Base-by-base conservation (phyloP, 2,888 invertebrate genomes). In the Pseudococcus viburni region DNA sequence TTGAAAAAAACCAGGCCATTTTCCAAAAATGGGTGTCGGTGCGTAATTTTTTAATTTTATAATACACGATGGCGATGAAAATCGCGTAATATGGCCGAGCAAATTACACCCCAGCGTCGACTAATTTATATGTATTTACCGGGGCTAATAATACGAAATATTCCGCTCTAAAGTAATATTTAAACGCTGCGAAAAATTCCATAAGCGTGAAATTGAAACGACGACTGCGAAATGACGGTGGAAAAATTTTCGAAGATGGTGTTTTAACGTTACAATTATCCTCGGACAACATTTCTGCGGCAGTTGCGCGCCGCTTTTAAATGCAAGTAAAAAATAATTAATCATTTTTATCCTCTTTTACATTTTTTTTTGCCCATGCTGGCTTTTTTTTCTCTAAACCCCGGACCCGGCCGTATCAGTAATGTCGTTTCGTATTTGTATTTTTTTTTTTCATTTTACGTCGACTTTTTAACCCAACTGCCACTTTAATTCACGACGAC, bases 221-320 rank as follows among this genome's bases (percentile, higher is more conserved):
- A 11, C 22, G 68, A 3, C 22, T 22, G 42, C 42, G 19, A 64
- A 22, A 51, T 12, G 22, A 22, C 9, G 22, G 8, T 3, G 33
- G 26, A 73, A 73, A 73, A 73, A 73, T 12, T 15, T 73, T 73
- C 73, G 73, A 73, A 73, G 73, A 73, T 73, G 73, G 33, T 73
- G 17, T 33, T 73, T 26, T 17, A 73, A 73, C 73, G 73, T 73
- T 73, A 73, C 73, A 73, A 73, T 73, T 73, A 73, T 73, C 33
- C 73, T 73, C 73, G 73, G 73, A 73, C 73, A 73, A 73, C 73
- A 73, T 73, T 73, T 73, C 73, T 73, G 73, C 73, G 73, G 73
- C 73, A 73, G 73, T 73, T 73, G 73, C 73, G 15, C 33, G 55
- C 1, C 26, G 19, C 19, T 33, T 73, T 33, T 73, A 73, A 73